A percentile compares a stretch with the other conserved stretches of the same genome.
phyloP scores from a whole-genome alignment of 1,140 invertebrate species.

The Plectrocnemia conspersa region DNA sequence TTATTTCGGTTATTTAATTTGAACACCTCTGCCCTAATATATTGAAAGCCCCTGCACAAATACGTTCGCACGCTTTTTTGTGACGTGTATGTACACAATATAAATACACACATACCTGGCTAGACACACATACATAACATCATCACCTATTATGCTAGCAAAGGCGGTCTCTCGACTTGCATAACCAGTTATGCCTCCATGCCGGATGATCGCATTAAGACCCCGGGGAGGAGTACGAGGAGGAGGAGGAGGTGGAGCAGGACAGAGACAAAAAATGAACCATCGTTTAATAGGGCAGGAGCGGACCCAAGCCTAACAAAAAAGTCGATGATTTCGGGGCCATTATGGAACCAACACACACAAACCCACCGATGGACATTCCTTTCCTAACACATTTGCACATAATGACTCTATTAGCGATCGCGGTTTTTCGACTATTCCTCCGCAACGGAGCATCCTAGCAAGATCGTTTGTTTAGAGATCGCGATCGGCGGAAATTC shows the following conservation, averaged over 20 bases:
- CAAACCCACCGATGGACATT: constrained; percentile 19
- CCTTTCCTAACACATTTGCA: constrained; percentile 29
- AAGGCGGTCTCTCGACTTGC: constrained; percentile 33
- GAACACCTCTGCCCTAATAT: too few relatives aligned
- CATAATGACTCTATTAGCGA: constrained; percentile 36
- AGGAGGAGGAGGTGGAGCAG: constrained; percentile 1
- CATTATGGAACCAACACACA: constrained; percentile 19
- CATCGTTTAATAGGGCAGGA: constrained; percentile 34
- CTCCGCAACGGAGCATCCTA: constrained; percentile 17
- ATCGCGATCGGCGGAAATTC: constrained; percentile 5
- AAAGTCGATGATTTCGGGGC: constrained; percentile 27
- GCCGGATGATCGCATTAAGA: constrained; percentile 24
- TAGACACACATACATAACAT: constrained; percentile 12
- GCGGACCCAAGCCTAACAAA: constrained; percentile 22
- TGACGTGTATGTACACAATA: background rate
- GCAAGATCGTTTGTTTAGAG: constrained; percentile 10
- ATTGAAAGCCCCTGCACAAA: background rate
- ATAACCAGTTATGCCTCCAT: constrained; percentile 30
- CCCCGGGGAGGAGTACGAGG: constrained; percentile 8
- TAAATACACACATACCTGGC: background rate
- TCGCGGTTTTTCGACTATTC: constrained; percentile 24
- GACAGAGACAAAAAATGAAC: constrained; percentile 25
- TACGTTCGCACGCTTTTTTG: too few relatives aligned
- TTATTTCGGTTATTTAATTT: too few relatives aligned
- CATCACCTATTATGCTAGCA: constrained; percentile 22